Evolutionary conservation across 1,140 invertebrate species (phyloP).

Genomic region (Ceratina calcarata): DNA sequence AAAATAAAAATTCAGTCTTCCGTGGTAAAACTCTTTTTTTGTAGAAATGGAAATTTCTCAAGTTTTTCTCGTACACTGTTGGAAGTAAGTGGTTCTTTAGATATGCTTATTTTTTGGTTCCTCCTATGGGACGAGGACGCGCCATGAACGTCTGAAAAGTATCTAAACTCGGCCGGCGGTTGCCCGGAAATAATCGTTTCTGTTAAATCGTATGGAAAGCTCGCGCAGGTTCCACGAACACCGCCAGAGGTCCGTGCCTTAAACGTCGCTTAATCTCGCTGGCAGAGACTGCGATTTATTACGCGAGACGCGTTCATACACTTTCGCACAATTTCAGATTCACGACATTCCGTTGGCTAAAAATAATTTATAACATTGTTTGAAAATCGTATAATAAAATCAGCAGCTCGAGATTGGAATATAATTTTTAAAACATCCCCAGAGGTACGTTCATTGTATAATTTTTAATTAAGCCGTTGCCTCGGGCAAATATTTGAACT

Average conservation of each 20-base stretch:
- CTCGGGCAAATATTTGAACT: no score
- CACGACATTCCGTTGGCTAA: neutral
- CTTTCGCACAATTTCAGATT: neutral
- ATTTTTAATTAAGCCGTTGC: no score
- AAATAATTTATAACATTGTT: no score
- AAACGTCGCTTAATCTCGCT: constrained; percentile 5
- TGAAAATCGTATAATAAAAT: neutral
- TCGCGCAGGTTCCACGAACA: no score
- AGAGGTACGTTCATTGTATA: no score
- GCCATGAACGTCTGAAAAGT: neutral
- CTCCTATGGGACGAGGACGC: neutral
- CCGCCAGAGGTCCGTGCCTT: no score
- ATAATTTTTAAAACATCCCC: no score
- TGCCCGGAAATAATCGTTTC: constrained; percentile 15
- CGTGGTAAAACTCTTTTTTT: neutral
- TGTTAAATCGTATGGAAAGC: constrained; percentile 14
- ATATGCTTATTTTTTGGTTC: neutral
- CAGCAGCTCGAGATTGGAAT: no score
- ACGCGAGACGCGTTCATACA: neutral
- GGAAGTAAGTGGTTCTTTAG: neutral
- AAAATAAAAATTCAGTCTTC: neutral
- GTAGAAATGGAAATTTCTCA: neutral
- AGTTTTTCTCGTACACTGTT: neutral
- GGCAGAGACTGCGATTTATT: neutral
- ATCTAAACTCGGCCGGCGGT: neutral